Evolutionary conservation across 2,113 vertebrate genomes (phyloP).

Genomic region (Malurus elegans): DNA sequence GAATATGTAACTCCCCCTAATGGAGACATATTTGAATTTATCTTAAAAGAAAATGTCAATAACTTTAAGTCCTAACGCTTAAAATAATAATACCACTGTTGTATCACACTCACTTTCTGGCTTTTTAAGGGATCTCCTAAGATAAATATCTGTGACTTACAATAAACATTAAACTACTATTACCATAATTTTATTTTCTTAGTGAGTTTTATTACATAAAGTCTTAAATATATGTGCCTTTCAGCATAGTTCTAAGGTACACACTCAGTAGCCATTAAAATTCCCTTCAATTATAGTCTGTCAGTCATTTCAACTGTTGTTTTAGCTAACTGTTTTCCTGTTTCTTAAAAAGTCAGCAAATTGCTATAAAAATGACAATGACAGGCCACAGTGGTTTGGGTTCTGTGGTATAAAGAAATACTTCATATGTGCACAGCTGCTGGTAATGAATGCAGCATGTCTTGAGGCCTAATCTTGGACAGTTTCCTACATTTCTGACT

Average conservation of each 20-base stretch:
- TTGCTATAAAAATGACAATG: constrained; percentile 56
- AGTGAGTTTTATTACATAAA: neutral
- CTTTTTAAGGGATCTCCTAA: neutral
- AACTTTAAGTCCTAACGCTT: neutral
- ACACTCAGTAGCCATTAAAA: constrained; percentile 18
- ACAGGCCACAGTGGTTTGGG: constrained; percentile 43
- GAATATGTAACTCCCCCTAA: constrained; percentile 60
- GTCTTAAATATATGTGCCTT: neutral
- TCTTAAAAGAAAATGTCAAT: neutral
- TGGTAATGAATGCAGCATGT: constrained; percentile 72
- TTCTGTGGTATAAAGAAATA: constrained; percentile 57
- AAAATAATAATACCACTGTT: neutral
- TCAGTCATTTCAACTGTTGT: constrained; percentile 47
- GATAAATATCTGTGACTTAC: neutral
- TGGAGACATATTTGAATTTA: constrained; percentile 58
- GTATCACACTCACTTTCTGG: neutral
- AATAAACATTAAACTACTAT: neutral
- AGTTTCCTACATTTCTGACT: constrained; percentile 67
- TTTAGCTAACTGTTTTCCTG: constrained; percentile 51
- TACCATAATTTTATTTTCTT: neutral
- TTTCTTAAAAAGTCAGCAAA: constrained; percentile 63
- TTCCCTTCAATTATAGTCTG: constrained; percentile 34
- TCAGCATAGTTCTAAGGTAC: constrained; percentile 4
- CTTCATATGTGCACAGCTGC: constrained; percentile 66
- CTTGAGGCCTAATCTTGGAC: constrained; percentile 66